Evolutionary conservation across 2,113 vertebrate species (phyloP), one percentile per base, ranked within the genome.

Genomic region (Neotragus pygmaeus): DNA sequence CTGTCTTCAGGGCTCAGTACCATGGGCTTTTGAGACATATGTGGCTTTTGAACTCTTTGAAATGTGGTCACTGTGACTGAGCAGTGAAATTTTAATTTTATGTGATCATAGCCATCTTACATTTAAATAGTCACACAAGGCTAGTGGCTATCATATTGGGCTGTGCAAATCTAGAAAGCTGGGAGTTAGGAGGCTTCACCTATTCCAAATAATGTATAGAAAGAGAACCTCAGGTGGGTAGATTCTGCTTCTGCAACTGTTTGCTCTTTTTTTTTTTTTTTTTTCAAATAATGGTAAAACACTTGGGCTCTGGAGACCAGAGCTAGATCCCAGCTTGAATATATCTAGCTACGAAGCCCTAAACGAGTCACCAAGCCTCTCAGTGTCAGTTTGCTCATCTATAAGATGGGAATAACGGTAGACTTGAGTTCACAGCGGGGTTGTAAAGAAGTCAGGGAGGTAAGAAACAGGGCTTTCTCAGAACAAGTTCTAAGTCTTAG

Each of bases 1-100:
- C 0, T 7, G 5, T 25, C 33, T n/a, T 0, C 51, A 25, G 7
- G 8, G 25, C 10, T 28, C n/a, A 28, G 1, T 2, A 21, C 25
- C 4, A 6, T 2, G 25, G 23, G n/a, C 3, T 5, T 33, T 14
- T 82, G 80, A 83, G 21, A 28, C 12, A 7, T 1, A 0, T 1
- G 23, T 3, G 43, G 30, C 57, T 45, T 88, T 64, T 6, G 39
- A 92, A 33, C 28, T 81, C 57, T 45, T 17, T 33, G 58, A 62
- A 53, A 53, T 6, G 4, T 21, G 27, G 5, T 58, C 7, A 33
- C 10, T 5, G 7, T 36, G 85, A 33, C 49, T 27, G 36, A 33
- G 11, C 16, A 45, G 27, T 60, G 36, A 39, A 33, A 45, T 39
- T 82, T 83, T 80, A 14, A 75, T 43, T 64, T 45, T 15, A n/a